Evolutionary conservation across 2,797 vertebrate genomes (phyloP), one percentile per base, ranked within the genome.

Genomic region (Lepus oiostolus): DNA sequence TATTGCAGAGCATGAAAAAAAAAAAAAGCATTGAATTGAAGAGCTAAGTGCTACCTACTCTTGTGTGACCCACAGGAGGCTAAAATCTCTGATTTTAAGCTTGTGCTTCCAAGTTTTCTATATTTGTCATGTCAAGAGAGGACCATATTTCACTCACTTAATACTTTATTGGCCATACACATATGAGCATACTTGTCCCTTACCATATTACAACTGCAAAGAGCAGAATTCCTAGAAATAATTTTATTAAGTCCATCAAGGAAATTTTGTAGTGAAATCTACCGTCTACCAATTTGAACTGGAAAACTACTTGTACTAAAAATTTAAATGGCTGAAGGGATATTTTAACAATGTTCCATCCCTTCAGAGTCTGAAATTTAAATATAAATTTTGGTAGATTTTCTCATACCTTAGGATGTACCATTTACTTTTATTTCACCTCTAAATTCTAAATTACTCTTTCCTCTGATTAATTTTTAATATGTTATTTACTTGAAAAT

Each of bases 401-500:
- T 90, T 88, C 35, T 52, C 88, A 4, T 38, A 72, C 75, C 22
- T 85, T 82, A 85, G 11, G 14, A 65, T 76, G n/a, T 35, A 58
- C 14, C 32, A 65, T 75, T 95, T 77, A 67, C 65, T 72, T 94
- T 88, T 85, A 88, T 85, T 96, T 94, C 0, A 47, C 74, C 76
- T 95, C 71, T 93, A 90, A 94, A 94, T 90, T 96, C 22, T n/a
- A 96, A 83, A 30, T 90, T 88, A 93, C 12, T 88, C 38, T 85
- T 95, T 84, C 26, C 47, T 90, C 68, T 93, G 77, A 95, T 97
- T 90, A 96, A 96, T 92, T 90, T 94, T 97, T 97, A 94, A 96
- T 96, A 83, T 77, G 82, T 86, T 96, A 96, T 96, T 97, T 97
- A 97, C 91, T 96, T 95, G 63, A 94, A 97, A 96, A 96, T 97